phyloP scores from a whole-genome alignment of 2,113 vertebrate species.

The Loxodonta africana region DNA sequence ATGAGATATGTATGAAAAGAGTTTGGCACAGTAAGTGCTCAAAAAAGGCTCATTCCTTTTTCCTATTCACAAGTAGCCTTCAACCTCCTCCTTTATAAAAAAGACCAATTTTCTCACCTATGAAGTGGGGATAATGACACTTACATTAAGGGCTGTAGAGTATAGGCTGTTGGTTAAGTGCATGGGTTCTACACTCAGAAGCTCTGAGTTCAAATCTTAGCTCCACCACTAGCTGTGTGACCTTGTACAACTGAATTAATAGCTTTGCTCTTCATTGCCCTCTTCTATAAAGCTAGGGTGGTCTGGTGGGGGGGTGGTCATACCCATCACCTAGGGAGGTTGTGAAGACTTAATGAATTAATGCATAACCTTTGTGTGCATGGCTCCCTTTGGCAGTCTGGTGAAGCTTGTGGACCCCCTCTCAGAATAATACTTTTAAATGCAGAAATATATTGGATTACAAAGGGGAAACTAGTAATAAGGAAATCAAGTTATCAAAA shows the following conservation, averaged over 20 bases:
- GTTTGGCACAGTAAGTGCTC: not conserved
- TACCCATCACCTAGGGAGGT: not conserved
- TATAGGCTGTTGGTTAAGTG: not conserved
- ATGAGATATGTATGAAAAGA: conserved; percentile 37
- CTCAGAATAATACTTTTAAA: conserved; percentile 17
- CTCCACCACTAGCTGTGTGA: not conserved
- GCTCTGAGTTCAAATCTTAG: conserved; percentile 30
- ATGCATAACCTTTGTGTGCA: not conserved
- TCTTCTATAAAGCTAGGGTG: not conserved
- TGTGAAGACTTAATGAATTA: not conserved
- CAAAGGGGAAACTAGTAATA: not conserved
- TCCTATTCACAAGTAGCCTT: not conserved
- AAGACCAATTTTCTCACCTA: conserved; percentile 17
- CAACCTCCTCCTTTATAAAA: conserved; percentile 16
- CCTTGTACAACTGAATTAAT: not conserved
- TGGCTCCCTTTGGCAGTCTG: not conserved
- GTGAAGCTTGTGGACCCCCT: not conserved
- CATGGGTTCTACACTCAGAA: not conserved
- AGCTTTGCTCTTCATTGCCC: not conserved
- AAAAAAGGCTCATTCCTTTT: conserved; percentile 41
- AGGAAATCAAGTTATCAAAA: conserved; percentile 28
- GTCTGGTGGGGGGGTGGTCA: not conserved
- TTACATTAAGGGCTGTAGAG: not conserved
- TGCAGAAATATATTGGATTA: conserved; percentile 19
- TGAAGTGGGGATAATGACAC: conserved; percentile 5